Conservation (phyloP, 1,140 invertebrate species). For the Diuraphis noxia region DNA sequence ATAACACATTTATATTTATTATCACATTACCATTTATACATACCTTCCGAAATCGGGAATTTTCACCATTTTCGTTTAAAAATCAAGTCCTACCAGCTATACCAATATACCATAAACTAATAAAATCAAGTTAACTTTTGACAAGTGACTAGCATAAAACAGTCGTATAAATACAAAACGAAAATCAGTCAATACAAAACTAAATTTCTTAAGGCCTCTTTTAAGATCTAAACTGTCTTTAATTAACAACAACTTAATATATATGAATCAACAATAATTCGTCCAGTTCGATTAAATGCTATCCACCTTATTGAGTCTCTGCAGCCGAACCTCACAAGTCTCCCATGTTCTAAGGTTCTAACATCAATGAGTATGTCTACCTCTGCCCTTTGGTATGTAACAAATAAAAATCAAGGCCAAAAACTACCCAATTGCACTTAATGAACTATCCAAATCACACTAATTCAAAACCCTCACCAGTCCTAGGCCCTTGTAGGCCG, state of each 20-base stretch:
- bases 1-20: too few relatives aligned
- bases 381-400: background rate
- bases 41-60: background rate
- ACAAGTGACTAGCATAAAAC: background rate
- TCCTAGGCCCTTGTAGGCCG: background rate
- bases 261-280: background rate
- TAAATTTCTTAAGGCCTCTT: background rate
- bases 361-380: too few relatives aligned
- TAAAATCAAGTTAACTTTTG: background rate
- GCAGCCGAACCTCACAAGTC: too few relatives aligned
- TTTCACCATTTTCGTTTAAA: background rate
- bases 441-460: background rate
- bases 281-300: too few relatives aligned
- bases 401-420: background rate
- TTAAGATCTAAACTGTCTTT: background rate
- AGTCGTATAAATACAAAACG: background rate
- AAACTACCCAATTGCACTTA: background rate
- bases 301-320: too few relatives aligned
- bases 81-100: too few relatives aligned
- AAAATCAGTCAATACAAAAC: background rate
- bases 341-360: too few relatives aligned
- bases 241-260: background rate
- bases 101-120: too few relatives aligned
- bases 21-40: too few relatives aligned
- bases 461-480: background rate